phyloP scores from a whole-genome alignment of 2,888 invertebrate genomes.

The Caenorhabditis parvicauda region DNA sequence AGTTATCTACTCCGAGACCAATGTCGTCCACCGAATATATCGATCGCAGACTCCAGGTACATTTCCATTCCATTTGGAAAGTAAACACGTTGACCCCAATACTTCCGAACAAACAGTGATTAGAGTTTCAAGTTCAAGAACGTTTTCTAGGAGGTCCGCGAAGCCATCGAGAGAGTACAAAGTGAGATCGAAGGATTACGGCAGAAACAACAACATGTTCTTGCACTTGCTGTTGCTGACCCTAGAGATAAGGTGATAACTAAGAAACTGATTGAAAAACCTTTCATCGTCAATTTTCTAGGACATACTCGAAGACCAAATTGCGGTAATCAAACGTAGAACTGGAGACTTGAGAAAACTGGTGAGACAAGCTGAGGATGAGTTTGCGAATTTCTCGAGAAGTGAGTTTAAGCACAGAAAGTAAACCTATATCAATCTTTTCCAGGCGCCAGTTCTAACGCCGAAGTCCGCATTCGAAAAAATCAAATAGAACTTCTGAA shows the following conservation, averaged over 20 bases:
- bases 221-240: slow-evolving; percentile 37
- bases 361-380: slow-evolving; percentile 42
- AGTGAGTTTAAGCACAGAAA: slow-evolving; percentile 24
- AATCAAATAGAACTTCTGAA: slow-evolving; percentile 55
- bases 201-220: slow-evolving; percentile 36
- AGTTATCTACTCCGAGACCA: slow-evolving; percentile 34
- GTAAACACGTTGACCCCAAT: neutral
- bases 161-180: slow-evolving; percentile 24
- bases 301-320: slow-evolving; percentile 53
- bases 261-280: neutral
- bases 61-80: neutral
- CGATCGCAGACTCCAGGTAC: slow-evolving; percentile 35
- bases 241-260: slow-evolving; percentile 37
- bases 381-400: slow-evolving; percentile 36
- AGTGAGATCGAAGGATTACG: slow-evolving; percentile 38
- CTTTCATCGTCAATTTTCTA: slow-evolving; percentile 9
- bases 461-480: slow-evolving; percentile 42
- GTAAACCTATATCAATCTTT: slow-evolving; percentile 2
- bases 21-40: slow-evolving; percentile 33
- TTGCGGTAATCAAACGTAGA: slow-evolving; percentile 35
- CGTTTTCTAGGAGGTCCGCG: slow-evolving; percentile 20
- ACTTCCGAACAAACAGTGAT: neutral
- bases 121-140: neutral
- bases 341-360: slow-evolving; percentile 34
- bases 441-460: slow-evolving; percentile 26